These are phyloP conservation scores for Protobothrops flavoviridis DNA, from an alignment of 2,113 vertebrate genomes.

Conservation along the genomic window DNA sequence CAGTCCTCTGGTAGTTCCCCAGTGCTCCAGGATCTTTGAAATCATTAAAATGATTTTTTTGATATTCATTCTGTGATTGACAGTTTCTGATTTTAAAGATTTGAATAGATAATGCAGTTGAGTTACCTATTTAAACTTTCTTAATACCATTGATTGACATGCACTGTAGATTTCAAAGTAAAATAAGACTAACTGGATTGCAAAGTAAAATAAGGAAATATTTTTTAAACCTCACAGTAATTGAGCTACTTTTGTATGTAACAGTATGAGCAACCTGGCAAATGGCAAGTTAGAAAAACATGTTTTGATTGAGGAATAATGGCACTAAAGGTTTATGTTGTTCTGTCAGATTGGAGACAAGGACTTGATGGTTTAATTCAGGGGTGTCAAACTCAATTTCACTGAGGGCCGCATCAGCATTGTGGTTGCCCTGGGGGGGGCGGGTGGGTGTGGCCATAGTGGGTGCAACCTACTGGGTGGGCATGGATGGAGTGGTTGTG, in stretches of 20 bases:
- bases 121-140: constrained; percentile 38
- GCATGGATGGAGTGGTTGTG: too few species aligned
- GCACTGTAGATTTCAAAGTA: neutral
- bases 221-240: constrained; percentile 41
- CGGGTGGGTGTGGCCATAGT: too few species aligned
- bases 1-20: too few species aligned
- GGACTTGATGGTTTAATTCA: constrained; percentile 36
- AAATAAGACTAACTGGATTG: constrained; percentile 37
- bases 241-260: constrained; percentile 59
- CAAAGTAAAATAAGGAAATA: constrained; percentile 36
- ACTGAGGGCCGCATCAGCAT: too few species aligned
- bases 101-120: neutral
- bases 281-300: constrained; percentile 46
- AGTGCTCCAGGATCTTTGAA: too few species aligned
- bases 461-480: too few species aligned
- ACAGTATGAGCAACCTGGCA: constrained; percentile 43
- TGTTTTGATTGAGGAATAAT: constrained; percentile 46
- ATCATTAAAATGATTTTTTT: neutral
- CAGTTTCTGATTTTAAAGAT: neutral
- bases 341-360: constrained; percentile 13
- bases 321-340: constrained; percentile 25
- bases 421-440: too few species aligned
- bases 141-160: constrained; percentile 46
- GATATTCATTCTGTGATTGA: neutral
- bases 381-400: too few species aligned